These are phyloP conservation scores for Saimiri boliviensis DNA, from an alignment of 2,113 vertebrate genomes.

Conservation along the genomic window DNA sequence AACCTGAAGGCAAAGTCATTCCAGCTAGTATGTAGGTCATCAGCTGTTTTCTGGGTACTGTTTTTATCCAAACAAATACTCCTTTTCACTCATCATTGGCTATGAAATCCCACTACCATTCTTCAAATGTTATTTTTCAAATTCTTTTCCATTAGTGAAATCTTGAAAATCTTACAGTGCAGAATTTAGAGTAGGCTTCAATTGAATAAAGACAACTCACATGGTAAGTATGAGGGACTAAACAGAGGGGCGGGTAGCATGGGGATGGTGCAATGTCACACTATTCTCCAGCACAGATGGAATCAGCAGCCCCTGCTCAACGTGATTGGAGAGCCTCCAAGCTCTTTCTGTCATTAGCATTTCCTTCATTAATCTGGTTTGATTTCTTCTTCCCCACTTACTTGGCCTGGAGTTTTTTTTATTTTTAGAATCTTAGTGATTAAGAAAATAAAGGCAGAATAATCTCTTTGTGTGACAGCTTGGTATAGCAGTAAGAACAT, in stretches of 20 bases:
- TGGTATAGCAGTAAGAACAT: slow-evolving; percentile 3
- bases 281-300: neutral
- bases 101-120: neutral
- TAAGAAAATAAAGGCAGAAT: slow-evolving; percentile 57
- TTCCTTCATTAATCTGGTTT: slow-evolving; percentile 37
- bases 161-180: slow-evolving; percentile 38
- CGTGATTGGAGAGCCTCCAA: neutral
- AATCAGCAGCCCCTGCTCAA: rapidly evolving
- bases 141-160: slow-evolving; percentile 63
- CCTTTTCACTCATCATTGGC: slow-evolving; percentile 11
- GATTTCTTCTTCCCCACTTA: neutral
- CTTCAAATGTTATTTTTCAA: slow-evolving; percentile 43
- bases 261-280: rapidly evolving
- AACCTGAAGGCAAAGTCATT: slow-evolving; percentile 66
- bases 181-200: neutral
- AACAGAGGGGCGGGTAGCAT: neutral
- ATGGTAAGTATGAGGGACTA: neutral
- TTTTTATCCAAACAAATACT: slow-evolving; percentile 32
- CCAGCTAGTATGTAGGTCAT: slow-evolving; percentile 42
- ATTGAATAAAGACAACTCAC: neutral
- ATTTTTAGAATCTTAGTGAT: slow-evolving; percentile 34
- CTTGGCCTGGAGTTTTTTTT: neutral
- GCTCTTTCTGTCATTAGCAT: neutral
- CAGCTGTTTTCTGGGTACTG: slow-evolving; percentile 39
- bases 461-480: slow-evolving; percentile 19